Evolutionary conservation across 2,888 invertebrate species (phyloP).

Genomic region (Agapostemon virescens): DNA sequence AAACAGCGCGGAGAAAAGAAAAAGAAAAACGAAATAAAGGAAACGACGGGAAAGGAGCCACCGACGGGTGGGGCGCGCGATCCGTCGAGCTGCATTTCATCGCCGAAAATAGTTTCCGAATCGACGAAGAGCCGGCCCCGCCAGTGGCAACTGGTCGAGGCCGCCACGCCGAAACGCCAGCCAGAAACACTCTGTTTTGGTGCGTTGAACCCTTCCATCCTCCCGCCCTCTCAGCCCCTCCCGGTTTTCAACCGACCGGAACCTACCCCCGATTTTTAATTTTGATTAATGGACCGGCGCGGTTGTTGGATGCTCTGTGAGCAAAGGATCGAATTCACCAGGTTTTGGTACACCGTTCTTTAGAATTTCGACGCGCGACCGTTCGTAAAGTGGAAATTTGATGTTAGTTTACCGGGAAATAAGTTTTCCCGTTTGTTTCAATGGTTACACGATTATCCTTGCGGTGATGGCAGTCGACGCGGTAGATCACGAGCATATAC

Average conservation of each 20-base stretch:
- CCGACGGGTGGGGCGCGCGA: slow-evolving; percentile 39
- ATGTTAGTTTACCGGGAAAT: not conserved
- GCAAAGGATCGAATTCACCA: slow-evolving; percentile 1
- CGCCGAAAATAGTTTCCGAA: slow-evolving; percentile 76
- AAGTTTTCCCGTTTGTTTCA: not conserved
- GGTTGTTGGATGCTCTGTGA: not conserved
- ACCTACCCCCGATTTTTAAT: slow-evolving; percentile 14
- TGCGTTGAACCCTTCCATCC: slow-evolving; percentile 73
- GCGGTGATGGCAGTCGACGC: not conserved
- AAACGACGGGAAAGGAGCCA: slow-evolving; percentile 4
- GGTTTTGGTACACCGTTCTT: not conserved
- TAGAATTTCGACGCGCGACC: not conserved
- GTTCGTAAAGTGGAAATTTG: not conserved
- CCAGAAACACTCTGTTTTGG: slow-evolving; percentile 72
- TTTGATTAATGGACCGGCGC: not conserved
- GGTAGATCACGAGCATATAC: not conserved
- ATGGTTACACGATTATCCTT: not conserved
- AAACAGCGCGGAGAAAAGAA: not conserved
- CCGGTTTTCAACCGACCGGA: slow-evolving; percentile 47
- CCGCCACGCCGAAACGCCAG: slow-evolving; percentile 43
- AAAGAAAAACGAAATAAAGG: too few relatives aligned
- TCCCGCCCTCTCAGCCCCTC: slow-evolving; percentile 14
- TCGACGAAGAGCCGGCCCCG: slow-evolving; percentile 62
- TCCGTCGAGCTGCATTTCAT: slow-evolving; percentile 70
- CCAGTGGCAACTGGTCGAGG: slow-evolving; percentile 47